Evolutionary conservation across 2,113 vertebrate species (phyloP).

Genomic region (Thryonomys swinderianus): DNA sequence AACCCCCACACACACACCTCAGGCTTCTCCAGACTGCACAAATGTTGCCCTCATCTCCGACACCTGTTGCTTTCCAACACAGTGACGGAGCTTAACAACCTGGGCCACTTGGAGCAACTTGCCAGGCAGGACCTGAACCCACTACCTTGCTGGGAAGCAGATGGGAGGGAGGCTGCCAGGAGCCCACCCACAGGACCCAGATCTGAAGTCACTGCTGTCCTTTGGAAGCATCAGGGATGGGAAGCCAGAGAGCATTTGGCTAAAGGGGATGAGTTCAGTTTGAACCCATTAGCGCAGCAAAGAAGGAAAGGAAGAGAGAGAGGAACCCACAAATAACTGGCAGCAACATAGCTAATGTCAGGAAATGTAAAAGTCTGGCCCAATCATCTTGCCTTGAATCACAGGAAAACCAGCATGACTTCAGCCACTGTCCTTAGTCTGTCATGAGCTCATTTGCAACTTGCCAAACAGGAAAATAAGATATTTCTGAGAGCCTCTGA

Average conservation of each 20-base stretch:
- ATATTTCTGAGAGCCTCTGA: background rate
- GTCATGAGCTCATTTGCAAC: background rate
- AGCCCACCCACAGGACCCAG: conserved; percentile 47
- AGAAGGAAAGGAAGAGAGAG: background rate
- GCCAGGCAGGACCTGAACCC: conserved; percentile 51
- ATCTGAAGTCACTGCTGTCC: conserved; percentile 74
- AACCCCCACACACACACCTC: background rate
- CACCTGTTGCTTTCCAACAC: conserved; percentile 39
- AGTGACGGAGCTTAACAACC: conserved; percentile 60
- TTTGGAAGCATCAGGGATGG: conserved; percentile 43
- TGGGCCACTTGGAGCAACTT: no score
- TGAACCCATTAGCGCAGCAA: conserved; percentile 24
- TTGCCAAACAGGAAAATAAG: background rate
- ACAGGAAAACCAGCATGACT: background rate
- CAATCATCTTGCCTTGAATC: background rate
- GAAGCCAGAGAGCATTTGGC: conserved; percentile 63
- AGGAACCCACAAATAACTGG: background rate
- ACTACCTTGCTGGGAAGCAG: conserved; percentile 69
- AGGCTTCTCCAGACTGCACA: conserved; percentile 35
- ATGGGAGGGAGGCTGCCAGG: conserved; percentile 53
- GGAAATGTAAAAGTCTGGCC: background rate
- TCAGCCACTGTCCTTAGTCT: background rate
- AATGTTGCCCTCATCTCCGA: conserved; percentile 48
- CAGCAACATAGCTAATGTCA: background rate
- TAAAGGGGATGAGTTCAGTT: conserved; percentile 48